phyloP scores from a whole-genome alignment of 2,888 invertebrate species.

The Heliconius hortense region DNA sequence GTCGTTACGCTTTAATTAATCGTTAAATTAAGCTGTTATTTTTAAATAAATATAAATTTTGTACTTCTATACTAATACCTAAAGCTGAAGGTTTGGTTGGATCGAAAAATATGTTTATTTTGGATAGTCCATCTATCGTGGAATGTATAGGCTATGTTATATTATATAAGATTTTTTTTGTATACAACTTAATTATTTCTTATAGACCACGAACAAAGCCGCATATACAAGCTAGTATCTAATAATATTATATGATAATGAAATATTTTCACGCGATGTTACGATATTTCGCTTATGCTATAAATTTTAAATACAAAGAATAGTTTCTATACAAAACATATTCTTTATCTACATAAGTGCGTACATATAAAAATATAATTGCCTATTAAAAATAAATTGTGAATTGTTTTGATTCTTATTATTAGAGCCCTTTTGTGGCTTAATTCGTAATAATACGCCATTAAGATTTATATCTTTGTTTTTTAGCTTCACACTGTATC shows the following conservation, averaged over 20 bases:
- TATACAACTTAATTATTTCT: too few relatives aligned
- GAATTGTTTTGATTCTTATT: not conserved
- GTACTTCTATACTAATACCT: not conserved
- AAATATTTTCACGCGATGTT: constrained; percentile 7
- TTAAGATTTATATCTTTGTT: too few relatives aligned
- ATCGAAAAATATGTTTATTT: too few relatives aligned
- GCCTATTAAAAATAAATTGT: constrained; percentile 1
- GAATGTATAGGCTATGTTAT: too few relatives aligned
- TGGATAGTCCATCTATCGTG: too few relatives aligned
- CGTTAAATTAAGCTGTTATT: not conserved
- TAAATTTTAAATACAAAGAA: constrained; percentile 3
- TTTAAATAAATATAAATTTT: not conserved
- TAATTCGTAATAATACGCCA: not conserved
- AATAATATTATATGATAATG: not conserved
- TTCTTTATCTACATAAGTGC: not conserved
- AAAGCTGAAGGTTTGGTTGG: not conserved
- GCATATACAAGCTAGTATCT: not conserved
- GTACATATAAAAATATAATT: constrained; percentile 1
- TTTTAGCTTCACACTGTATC: too few relatives aligned
- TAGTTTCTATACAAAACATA: constrained; percentile 8
- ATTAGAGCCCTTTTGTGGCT: not conserved
- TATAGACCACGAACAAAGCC: too few relatives aligned
- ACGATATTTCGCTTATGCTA: not conserved
- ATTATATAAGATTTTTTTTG: too few relatives aligned
- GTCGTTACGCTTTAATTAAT: not conserved